phyloP scores from a whole-genome alignment of 2,888 invertebrate genomes.

The Cephalotes varians region DNA sequence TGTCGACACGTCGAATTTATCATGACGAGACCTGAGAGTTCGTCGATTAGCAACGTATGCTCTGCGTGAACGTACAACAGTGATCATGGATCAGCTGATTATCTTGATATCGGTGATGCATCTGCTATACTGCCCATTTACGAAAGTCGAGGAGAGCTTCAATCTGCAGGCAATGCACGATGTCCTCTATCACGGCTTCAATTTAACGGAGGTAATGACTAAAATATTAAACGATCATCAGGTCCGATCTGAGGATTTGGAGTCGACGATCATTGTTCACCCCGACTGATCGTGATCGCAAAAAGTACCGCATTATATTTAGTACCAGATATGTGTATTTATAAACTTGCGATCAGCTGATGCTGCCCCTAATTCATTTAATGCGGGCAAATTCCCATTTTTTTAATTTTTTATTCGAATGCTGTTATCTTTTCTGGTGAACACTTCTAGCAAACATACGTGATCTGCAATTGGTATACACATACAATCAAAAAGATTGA shows the following conservation, averaged over 20 bases:
- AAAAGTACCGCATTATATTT: slow-evolving; percentile 78
- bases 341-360: slow-evolving; percentile 80
- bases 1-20: not conserved
- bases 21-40: slow-evolving; percentile 12
- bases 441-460: not conserved
- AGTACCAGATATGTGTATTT: slow-evolving; percentile 78
- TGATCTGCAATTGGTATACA: no score
- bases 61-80: slow-evolving; percentile 33
- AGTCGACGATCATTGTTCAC: slow-evolving; percentile 11
- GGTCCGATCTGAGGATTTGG: no score
- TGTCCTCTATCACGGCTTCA: slow-evolving; percentile 94
- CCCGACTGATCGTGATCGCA: slow-evolving; percentile 69
- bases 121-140: slow-evolving; percentile 96
- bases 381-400: not conserved
- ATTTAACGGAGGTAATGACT: slow-evolving; percentile 92
- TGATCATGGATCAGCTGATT: slow-evolving; percentile 90
- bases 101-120: slow-evolving; percentile 92
- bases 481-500: no score
- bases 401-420: not conserved
- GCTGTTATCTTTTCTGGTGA: not conserved
- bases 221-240: not conserved
- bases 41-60: not conserved
- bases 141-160: slow-evolving; percentile 99
- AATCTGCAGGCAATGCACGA: slow-evolving; percentile 99
- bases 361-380: slow-evolving; percentile 47